Percentiles rank a stretch among this genome's conserved stretches.
Evolutionary conservation across 1,140 invertebrate genomes (phyloP).

Genomic region (Brachionus paranguensis): DNA sequence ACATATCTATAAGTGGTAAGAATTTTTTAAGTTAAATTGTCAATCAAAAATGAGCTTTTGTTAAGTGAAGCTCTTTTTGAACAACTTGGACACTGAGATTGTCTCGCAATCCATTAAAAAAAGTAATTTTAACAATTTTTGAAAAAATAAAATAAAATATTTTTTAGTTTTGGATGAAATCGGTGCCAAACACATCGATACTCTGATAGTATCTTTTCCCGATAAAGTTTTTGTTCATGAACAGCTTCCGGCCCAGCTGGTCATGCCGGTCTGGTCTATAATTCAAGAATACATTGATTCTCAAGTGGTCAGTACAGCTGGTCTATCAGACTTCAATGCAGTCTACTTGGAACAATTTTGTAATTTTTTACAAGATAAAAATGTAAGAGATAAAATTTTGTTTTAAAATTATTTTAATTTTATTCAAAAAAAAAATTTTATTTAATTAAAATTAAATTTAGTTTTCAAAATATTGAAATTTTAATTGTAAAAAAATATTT

Average conservation of each 20-base stretch:
- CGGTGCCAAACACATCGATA: neutral
- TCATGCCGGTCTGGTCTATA: conserved; percentile 13
- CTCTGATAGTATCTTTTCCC: conserved; percentile 15
- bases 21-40: neutral
- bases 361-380: conserved; percentile 25
- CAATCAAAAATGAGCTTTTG: neutral
- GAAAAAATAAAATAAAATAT: neutral
- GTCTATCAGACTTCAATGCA: conserved; percentile 20
- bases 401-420: too few relatives aligned
- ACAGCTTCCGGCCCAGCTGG: neutral
- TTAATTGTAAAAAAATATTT: neutral
- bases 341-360: conserved; percentile 21
- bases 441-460: neutral
- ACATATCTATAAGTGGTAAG: conserved; percentile 6
- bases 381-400: neutral
- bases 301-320: neutral
- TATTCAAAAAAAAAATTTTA: too few relatives aligned
- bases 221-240: conserved; percentile 34
- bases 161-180: conserved; percentile 13
- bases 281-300: neutral
- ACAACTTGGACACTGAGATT: neutral
- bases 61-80: conserved; percentile 26
- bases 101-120: neutral
- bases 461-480: neutral
- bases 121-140: conserved; percentile 16